These are phyloP conservation scores for Dicaeum eximium DNA, from an alignment of 2,113 vertebrate species.

Conservation along the genomic window DNA sequence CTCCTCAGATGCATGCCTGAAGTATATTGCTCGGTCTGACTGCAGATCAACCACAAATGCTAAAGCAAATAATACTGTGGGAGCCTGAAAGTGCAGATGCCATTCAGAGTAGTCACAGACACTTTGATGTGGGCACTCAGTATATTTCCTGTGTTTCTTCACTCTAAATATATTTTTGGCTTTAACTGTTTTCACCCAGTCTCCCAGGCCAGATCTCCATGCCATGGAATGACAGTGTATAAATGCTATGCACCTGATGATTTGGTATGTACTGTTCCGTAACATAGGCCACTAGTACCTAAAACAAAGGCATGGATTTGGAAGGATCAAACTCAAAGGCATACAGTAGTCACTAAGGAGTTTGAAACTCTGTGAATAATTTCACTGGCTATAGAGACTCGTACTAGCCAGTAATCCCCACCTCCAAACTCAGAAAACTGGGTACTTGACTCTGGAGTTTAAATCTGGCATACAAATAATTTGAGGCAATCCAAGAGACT, in stretches of 20 bases:
- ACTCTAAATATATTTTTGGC: not conserved
- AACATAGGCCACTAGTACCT: not conserved
- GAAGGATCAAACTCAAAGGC: not conserved
- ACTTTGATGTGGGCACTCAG: constrained; percentile 36
- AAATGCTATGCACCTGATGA: not conserved
- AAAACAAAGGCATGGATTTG: not conserved
- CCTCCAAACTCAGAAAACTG: not conserved
- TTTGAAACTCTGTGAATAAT: not conserved
- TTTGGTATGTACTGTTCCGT: not conserved
- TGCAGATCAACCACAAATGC: constrained; percentile 46
- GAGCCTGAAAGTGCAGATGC: constrained; percentile 47
- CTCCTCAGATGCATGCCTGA: constrained; percentile 42
- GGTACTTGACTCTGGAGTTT: not conserved
- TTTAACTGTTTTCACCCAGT: not conserved
- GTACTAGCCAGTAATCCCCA: not conserved
- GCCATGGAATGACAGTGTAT: not conserved
- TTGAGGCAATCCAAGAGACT: not conserved
- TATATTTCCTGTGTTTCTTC: constrained; percentile 19
- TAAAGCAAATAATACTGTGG: constrained; percentile 51
- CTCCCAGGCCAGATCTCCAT: not conserved
- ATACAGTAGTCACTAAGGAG: not conserved
- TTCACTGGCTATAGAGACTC: not conserved
- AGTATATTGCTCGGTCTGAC: constrained; percentile 22
- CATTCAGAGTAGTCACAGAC: constrained; percentile 26
- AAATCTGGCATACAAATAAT: not conserved